Evolutionary conservation across 1,140 invertebrate genomes (phyloP), one percentile per base, ranked within the genome.

Genomic region (Calephelis virginiensis): DNA sequence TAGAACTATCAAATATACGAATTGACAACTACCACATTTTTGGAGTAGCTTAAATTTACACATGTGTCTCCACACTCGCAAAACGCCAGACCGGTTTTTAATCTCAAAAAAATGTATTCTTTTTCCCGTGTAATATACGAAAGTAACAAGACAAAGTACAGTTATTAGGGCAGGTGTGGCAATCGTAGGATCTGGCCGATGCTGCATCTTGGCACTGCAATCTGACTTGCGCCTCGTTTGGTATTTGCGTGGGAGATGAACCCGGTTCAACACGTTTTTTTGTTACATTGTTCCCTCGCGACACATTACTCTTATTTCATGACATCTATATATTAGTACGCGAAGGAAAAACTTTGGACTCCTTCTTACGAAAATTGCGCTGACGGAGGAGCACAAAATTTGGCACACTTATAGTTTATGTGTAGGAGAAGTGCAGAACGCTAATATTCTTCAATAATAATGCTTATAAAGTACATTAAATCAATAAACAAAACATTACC

Each of bases 211-310:
- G 75, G 75, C 76, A 78, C 64, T 77, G 67, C 62, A 49, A 63
- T 63, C 62, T 63, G 65, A 64, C 61, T 66, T 59, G 61, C 74
- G 78, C 69, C 71, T 71, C 72, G 74, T 47, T 64, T 68, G 80
- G 82, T 83, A 86, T 86, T 84, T 72, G 81, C 81, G 83, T 86
- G 81, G 83, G 83, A 68, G 79, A 73, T 46, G 72, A 74, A 82
- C 77, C 74, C 72, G 79, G 78, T 81, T 78, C 46, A 53, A 65
- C 65, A 66, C 65, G 67, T 76, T 78, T 77, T 68, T 76, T 79
- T 79, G 67, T 75, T 69, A 70, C 64, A 56, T 61, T 66, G 64
- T 66, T 72, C 14, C 50, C 11, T 37, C 50, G 50, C 50, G 10
- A 56, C 28, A 56, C 17, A 56, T 56, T 28, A 56, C 28, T 56